Evolutionary conservation across 2,113 vertebrate species (phyloP), one percentile per base, ranked within the genome.

Genomic region (Mustela lutreola): DNA sequence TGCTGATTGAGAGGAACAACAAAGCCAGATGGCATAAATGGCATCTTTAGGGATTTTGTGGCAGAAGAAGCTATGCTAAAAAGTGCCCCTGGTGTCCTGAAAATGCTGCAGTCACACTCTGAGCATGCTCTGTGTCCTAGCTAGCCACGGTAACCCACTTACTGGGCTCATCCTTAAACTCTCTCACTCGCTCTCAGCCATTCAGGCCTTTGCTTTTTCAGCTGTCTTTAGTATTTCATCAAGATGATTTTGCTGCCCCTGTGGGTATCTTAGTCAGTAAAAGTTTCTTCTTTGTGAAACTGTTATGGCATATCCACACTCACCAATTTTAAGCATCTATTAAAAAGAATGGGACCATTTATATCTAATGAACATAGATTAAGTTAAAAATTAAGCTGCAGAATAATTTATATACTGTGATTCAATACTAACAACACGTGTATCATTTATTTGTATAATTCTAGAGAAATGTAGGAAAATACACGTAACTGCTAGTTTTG

Each of bases 21-120:
- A 98, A 98, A 98, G 98, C 98, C 99, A 99, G 98, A 99, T 99
- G 99, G 99, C 98, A 98, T 98, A 98, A 99, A 98, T 98, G 98
- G 98, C 98, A 98, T 99, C 98, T 98, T 98, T 98, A 98, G 97
- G 98, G 98, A 99, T 99, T 99, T 98, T 98, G 98, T 98, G 98
- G 98, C 98, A 98, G 98, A 98, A 98, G 97, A 98, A 98, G 96
- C 98, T 98, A 53, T 82, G 75, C 93, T 98, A 73, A 97, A 98
- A 98, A 98, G 97, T 98, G 97, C 97, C 90, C 97, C 98, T 94
- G 88, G 98, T 98, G 98, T 98, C 98, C 98, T 97, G 97, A 98
- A 98, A 97, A 97, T 84, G 90, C 95, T 98, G 98, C 89, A 88
- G 82, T 45, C 65, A 33, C 75, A 97, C 90, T 98, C 97, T 94